Evolutionary conservation across 2,888 invertebrate species (phyloP), one percentile per base, ranked within the genome.

Genomic region (Noctuana brunneofusca): DNA sequence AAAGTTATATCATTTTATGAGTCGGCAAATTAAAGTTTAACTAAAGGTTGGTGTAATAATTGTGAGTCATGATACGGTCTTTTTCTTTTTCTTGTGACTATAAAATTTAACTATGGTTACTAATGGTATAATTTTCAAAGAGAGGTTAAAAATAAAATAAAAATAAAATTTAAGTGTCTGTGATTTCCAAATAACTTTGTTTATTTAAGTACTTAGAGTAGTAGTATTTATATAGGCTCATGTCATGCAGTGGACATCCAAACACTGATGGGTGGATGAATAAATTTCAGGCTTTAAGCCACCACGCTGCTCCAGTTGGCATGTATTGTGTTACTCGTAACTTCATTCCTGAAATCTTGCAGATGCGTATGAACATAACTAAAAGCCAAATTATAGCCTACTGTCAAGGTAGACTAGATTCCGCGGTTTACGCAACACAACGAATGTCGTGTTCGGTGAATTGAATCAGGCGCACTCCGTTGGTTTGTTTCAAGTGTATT

Each of bases 381-480:
- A 32, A 58, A 46, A 60, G 54, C 24, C 67, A 68, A 73, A 71
- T 63, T 64, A 58, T 55, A 60, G 58, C 66, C 55, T 54, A 58
- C 67, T 68, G 74, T 75, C 81, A 85, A 86, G 86, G 85, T 75
- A 68, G 81, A 67, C 80, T 64, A 71, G 79, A 80, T 79, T 78
- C 75, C 70, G 69, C 66, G 27, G 41, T 58, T 57, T 63, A 68
- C 46, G 53, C 48, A 62, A 62, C 32, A 35, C 8, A 48, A 66
- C 65, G 65, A 74, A 68, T 70, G 71, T 70, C 73, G 73, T 73
- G 75, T 66, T 71, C 76, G 75, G 71, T 77, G 71, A 72, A 72
- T 74, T 71, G 76, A 72, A 78, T 74, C 79, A 74, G 64, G 68
- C 14, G 58, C 30, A 43, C 9, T 43, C 18, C 0, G 35, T 43